These are phyloP conservation scores for Cavia aperea DNA, from an alignment of 2,113 vertebrate genomes.

Conservation along the genomic window DNA sequence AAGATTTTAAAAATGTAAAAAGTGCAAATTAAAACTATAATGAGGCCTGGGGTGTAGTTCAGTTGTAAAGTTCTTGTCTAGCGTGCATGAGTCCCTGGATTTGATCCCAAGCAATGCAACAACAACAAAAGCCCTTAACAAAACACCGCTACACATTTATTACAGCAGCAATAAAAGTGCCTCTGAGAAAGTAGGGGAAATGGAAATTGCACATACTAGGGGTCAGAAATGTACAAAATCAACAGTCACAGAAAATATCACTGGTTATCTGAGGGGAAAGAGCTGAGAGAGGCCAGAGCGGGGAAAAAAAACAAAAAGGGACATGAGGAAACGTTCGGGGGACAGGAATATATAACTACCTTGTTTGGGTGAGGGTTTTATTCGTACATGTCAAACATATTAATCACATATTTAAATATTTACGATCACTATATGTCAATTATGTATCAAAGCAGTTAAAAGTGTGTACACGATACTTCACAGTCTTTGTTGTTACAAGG, in stretches of 20 bases:
- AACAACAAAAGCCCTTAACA: neutral
- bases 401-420: neutral
- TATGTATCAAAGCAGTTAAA: neutral
- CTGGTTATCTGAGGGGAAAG: neutral
- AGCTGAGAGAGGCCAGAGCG: neutral
- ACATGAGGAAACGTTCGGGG: neutral
- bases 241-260: constrained; percentile 4
- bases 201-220: neutral
- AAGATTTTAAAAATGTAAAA: neutral
- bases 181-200: neutral
- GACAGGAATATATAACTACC: neutral
- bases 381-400: neutral
- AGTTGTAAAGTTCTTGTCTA: neutral
- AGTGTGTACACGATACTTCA: neutral
- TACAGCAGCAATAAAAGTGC: neutral
- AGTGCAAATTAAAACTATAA: neutral
- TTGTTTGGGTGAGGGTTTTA: neutral
- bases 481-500: neutral
- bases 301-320: neutral
- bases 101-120: neutral
- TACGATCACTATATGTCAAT: neutral
- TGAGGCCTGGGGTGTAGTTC: neutral
- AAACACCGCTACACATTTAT: neutral
- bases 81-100: neutral
- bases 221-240: neutral